Base-by-base conservation (phyloP, 2,797 vertebrate genomes). In the Diceros bicornis region DNA sequence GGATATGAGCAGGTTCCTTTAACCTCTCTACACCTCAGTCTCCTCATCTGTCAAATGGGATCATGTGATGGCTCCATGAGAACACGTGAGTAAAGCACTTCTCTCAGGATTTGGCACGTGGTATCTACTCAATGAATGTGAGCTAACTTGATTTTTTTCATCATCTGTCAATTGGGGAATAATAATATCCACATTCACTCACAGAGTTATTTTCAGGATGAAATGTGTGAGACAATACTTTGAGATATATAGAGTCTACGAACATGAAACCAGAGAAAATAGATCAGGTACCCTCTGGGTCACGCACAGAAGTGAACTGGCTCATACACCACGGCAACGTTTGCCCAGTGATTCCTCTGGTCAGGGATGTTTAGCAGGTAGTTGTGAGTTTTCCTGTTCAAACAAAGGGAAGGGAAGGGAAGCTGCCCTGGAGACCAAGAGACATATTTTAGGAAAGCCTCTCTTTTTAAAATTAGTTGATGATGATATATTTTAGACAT, bases 221-320 rank as follows among this genome's bases (percentile, higher is more conserved):
- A 92, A 89, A 95, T 89, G 93, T 91, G 95, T 89, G 85, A 97
- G 94, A 91, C 62, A 92, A 91, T 71, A 64, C 91, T 97, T 89
- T 27, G 89, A 89, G 91, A 89, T 57, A 95, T 81, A 91, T 47
- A 72, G 74, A 66, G 20, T 85, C 68, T 59, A 83, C 87, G 89
- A 90, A 95, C 72, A 89, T 1, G 20, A 94, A 94, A 68, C 62
- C n/a, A 55, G 69, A 9, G 71, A 86, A 27, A 64, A 62, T 0
- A 95, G 34, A 72, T 23, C 41, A 75, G 61, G 79, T 85, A 29
- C 85, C 93, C 77, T 84, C 83, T 66, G 69, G 66, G 25, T 89
- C 21, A 2, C 0, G 4, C 23, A 78, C 32, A 83, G 68, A 86
- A 75, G 0, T 57, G 78, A 90, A 87, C n/a, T 47, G 69, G 32